These are phyloP conservation scores for Clusia tigrina DNA, from an alignment of 2,888 invertebrate species.

Conservation along the genomic window DNA sequence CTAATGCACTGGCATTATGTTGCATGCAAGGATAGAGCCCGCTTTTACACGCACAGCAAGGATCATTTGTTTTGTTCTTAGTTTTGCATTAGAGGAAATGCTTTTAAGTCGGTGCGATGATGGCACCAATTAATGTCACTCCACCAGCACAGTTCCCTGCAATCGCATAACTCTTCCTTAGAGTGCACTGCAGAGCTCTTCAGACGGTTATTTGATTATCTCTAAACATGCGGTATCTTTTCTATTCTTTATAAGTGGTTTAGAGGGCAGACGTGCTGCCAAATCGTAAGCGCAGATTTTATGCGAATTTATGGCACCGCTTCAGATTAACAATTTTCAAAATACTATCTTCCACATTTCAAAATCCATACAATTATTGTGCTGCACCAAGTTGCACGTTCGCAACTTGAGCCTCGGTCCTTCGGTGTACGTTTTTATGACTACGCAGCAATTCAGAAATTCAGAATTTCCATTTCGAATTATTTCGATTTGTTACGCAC, in stretches of 20 bases:
- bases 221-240: no score
- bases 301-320: no score
- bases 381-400: slow-evolving; percentile 26
- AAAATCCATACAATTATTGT: slow-evolving; percentile 18
- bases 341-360: no score
- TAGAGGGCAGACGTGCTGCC: no score
- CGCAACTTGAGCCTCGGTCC: slow-evolving; percentile 4
- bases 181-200: no score
- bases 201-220: no score
- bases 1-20: slow-evolving; percentile 5
- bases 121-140: slow-evolving; percentile 8
- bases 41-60: slow-evolving; percentile 14
- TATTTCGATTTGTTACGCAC: slow-evolving; percentile 41
- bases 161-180: no score
- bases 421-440: slow-evolving; percentile 1
- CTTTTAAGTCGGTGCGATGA: neutral
- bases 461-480: slow-evolving; percentile 23
- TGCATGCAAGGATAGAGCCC: slow-evolving; percentile 9
- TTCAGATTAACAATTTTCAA: no score
- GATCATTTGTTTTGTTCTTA: slow-evolving; percentile 19
- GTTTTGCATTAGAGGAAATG: neutral
- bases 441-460: slow-evolving; percentile 15
- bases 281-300: no score
- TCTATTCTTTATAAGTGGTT: no score
- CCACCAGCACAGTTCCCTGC: no score